A percentile compares a stretch with the other conserved stretches of the same genome.
These are phyloP conservation scores for Chloromyia formosa DNA, from an alignment of 2,888 invertebrate genomes.

Conservation along the genomic window DNA sequence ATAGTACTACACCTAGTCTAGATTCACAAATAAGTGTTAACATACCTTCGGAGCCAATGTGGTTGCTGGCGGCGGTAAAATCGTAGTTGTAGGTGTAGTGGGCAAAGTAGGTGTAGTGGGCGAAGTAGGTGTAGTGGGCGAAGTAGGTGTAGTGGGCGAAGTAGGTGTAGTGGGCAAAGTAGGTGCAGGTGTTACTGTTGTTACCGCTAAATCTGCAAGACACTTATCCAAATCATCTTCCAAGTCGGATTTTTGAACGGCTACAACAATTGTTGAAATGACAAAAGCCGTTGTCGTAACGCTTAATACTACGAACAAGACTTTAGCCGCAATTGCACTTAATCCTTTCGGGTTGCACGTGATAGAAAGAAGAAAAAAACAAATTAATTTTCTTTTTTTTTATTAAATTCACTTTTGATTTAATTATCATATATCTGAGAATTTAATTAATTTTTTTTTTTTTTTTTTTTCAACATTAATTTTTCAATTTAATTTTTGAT, in stretches of 20 bases:
- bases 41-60: constrained; percentile 45
- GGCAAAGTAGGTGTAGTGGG: not conserved
- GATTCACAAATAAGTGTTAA: too few relatives aligned
- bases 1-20: too few relatives aligned
- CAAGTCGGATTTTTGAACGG: constrained; percentile 62
- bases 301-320: constrained; percentile 44
- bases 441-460: too few relatives aligned
- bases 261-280: constrained; percentile 67
- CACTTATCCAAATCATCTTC: constrained; percentile 55
- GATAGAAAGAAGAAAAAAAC: too few relatives aligned
- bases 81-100: constrained; percentile 36
- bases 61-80: constrained; percentile 10
- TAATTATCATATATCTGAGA: too few relatives aligned
- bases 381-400: too few relatives aligned
- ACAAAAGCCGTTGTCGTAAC: constrained; percentile 63
- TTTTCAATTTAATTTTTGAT: too few relatives aligned
- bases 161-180: constrained; percentile 23
- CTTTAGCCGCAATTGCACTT: constrained; percentile 49
- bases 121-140: constrained; percentile 9
- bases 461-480: too few relatives aligned
- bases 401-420: too few relatives aligned
- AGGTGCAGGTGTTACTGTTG: constrained; percentile 7
- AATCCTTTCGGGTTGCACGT: not conserved
- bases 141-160: not conserved
- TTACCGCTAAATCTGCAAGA: constrained; percentile 54